Evolutionary conservation across 2,113 vertebrate genomes (phyloP).

Genomic region (Engraulis encrasicolus): DNA sequence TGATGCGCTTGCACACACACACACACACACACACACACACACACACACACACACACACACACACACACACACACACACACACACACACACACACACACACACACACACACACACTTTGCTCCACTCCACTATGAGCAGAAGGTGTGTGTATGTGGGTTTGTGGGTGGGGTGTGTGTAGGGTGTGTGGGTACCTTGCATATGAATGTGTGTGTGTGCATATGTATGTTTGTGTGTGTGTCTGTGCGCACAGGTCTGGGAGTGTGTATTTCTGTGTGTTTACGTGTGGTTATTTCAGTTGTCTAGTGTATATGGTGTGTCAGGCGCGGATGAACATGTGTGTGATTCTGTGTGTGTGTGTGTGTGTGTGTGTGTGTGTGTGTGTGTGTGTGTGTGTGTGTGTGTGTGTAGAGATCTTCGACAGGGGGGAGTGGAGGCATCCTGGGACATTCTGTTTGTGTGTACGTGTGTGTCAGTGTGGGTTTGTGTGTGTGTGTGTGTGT

Average conservation of each 20-base stretch:
- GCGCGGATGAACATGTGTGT: conserved; percentile 16
- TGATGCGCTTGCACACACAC: conserved; percentile 85
- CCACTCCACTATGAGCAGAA: conserved; percentile 82
- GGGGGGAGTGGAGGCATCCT: conserved; percentile 10
- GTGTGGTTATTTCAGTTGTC: neutral
- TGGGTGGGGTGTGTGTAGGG: conserved; percentile 61
- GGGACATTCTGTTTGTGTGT: conserved; percentile 1
- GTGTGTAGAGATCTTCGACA: neutral
- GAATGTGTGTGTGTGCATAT: neutral
- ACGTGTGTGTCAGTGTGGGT: conserved; percentile 13
- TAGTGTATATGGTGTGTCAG: neutral
- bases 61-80: too few relatives aligned
- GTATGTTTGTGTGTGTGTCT: neutral
- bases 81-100: too few relatives aligned
- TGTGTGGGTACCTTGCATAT: neutral
- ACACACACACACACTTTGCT: conserved; percentile 85
- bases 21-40: too few relatives aligned
- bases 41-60: too few relatives aligned
- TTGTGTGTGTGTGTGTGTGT: conserved; percentile 18
- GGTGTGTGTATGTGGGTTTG: conserved; percentile 63
- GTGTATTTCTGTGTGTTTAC: neutral
- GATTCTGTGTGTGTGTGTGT: conserved; percentile 53
- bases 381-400: conserved; percentile 49
- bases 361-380: conserved; percentile 33
- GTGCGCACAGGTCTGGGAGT: neutral